Conservation (phyloP, 2,797 vertebrate genomes). For the Phylloscopus collybita region DNA sequence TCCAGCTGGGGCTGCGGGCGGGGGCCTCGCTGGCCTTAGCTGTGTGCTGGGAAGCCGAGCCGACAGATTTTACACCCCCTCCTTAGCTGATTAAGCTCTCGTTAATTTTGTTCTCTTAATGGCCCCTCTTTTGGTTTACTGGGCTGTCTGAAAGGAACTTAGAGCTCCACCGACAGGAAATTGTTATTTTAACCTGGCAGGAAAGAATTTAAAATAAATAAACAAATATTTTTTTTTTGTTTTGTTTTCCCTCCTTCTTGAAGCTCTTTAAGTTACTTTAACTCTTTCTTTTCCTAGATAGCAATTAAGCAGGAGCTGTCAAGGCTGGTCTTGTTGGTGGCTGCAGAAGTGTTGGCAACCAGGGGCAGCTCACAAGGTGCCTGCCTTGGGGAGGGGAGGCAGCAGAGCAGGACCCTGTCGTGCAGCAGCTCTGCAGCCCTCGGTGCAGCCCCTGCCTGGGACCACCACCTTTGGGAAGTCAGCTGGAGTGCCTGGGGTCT, state of each 20-base stretch:
- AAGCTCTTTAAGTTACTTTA: constrained; percentile 24
- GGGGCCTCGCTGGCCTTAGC: background rate
- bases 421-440: background rate
- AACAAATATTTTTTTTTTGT: background rate
- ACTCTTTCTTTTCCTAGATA: background rate
- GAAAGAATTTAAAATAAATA: constrained; percentile 84
- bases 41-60: background rate
- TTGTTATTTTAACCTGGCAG: constrained; percentile 94
- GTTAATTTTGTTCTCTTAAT: constrained; percentile 63
- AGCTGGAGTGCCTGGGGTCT: background rate
- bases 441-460: fast-evolving
- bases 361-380: fast-evolving
- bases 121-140: constrained; percentile 61
- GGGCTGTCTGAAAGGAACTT: constrained; percentile 63
- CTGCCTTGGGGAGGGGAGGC: background rate
- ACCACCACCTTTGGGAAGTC: background rate
- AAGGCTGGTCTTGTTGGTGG: background rate
- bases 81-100: constrained; percentile 28
- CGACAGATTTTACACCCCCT: constrained; percentile 54
- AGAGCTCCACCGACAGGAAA: constrained; percentile 85
- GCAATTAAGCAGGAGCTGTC: background rate
- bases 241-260: background rate
- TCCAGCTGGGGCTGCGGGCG: background rate
- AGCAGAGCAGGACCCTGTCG: background rate
- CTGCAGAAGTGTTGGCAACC: background rate